These are phyloP conservation scores for Onychorhynchus coronatus DNA, from an alignment of 2,113 vertebrate species.

Conservation along the genomic window DNA sequence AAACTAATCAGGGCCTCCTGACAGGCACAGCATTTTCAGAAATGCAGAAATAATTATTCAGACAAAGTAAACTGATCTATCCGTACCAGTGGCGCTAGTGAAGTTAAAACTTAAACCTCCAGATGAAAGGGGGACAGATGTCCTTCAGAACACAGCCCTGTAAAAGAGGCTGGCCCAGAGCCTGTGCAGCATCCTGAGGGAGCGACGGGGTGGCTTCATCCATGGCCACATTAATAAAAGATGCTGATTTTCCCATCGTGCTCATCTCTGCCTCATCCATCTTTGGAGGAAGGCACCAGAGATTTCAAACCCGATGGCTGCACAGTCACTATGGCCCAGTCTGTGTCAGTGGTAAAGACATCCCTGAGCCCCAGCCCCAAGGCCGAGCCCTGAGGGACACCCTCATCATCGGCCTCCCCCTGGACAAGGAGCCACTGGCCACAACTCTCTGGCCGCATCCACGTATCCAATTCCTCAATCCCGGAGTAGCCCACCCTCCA, in stretches of 20 bases:
- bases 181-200: neutral
- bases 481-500: neutral
- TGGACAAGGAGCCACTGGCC: neutral
- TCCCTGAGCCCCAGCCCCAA: neutral
- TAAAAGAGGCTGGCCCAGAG: neutral
- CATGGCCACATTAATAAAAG: neutral
- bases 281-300: rapidly evolving
- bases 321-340: neutral
- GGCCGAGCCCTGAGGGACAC: neutral
- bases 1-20: neutral
- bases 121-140: neutral
- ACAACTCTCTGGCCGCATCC: neutral
- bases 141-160: neutral
- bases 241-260: neutral
- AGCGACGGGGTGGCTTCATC: neutral
- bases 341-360: neutral
- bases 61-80: neutral
- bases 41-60: neutral
- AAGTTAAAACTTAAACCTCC: neutral
- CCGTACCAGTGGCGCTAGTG: neutral
- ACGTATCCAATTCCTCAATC: neutral
- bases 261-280: neutral
- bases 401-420: rapidly evolving
- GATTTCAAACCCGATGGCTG: neutral
- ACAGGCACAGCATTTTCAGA: neutral